Conservation (phyloP, 1,140 invertebrate species). For the Papilio glaucus region DNA sequence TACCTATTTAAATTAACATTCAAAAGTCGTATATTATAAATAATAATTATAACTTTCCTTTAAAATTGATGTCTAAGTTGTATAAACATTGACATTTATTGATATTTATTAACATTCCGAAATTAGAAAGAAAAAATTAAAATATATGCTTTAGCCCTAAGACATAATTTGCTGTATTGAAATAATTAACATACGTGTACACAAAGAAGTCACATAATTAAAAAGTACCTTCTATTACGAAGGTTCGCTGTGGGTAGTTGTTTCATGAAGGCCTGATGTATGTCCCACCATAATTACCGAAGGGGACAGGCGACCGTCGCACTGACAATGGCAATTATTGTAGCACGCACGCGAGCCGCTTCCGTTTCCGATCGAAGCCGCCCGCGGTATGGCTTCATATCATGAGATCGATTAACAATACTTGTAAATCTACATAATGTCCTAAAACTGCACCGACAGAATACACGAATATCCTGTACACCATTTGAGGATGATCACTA, state of each 20-base stretch:
- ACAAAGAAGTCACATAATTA: background rate
- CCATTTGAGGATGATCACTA: background rate
- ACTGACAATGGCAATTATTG: constrained; percentile 71
- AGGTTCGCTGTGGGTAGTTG: constrained; percentile 15
- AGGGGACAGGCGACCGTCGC: constrained; percentile 51
- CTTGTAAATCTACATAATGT: background rate
- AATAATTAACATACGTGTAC: no score
- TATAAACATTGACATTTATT: no score
- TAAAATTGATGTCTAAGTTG: no score
- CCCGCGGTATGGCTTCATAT: constrained; percentile 55
- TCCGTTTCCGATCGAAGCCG: constrained; percentile 72
- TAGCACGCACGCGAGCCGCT: constrained; percentile 66
- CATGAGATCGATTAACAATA: constrained; percentile 39
- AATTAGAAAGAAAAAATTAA: no score
- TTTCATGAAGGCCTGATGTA: constrained; percentile 42
- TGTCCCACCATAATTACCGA: constrained; percentile 60
- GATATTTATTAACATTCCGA: no score
- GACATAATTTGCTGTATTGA: no score
- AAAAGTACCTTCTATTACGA: background rate
- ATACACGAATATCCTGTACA: background rate
- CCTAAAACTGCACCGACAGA: background rate
- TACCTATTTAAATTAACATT: no score
- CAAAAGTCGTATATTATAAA: no score
- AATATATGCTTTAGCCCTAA: no score
- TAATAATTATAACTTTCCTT: no score